These are phyloP conservation scores for Thamnophis sirtalis DNA, from an alignment of 2,113 vertebrate species.

Conservation along the genomic window DNA sequence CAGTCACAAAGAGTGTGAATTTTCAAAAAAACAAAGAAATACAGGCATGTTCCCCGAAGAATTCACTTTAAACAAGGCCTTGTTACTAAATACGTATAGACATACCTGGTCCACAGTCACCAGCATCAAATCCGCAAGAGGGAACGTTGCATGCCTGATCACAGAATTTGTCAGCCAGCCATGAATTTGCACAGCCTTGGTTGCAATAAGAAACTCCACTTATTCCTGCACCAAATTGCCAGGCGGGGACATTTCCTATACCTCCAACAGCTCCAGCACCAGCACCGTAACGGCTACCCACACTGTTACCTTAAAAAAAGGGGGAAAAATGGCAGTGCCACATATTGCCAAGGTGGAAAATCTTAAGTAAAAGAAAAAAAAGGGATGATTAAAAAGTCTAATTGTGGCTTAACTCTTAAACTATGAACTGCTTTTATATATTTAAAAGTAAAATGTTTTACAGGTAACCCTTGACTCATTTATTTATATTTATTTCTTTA, in stretches of 20 bases:
- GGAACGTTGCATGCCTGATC: constrained; percentile 96
- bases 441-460: neutral
- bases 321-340: neutral
- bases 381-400: neutral
- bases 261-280: constrained; percentile 71
- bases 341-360: neutral
- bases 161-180: constrained; percentile 98
- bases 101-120: constrained; percentile 94
- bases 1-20: neutral
- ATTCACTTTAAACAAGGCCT: neutral
- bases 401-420: neutral
- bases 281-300: constrained; percentile 73
- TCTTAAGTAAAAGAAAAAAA: neutral
- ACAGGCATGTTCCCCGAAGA: neutral
- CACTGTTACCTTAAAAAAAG: constrained; percentile 71
- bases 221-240: constrained; percentile 87
- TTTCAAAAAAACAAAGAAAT: neutral
- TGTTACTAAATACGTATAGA: neutral
- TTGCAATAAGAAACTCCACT: constrained; percentile 88
- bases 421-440: neutral
- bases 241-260: constrained; percentile 74
- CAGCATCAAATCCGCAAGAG: constrained; percentile 90
- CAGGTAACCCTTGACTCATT: neutral
- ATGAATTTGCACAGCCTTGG: constrained; percentile 96
- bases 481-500: too few species aligned